A percentile compares a stretch with the other conserved stretches of the same genome.
phyloP scores from a whole-genome alignment of 2,888 invertebrate genomes.

The Amblyteles armatorius region DNA sequence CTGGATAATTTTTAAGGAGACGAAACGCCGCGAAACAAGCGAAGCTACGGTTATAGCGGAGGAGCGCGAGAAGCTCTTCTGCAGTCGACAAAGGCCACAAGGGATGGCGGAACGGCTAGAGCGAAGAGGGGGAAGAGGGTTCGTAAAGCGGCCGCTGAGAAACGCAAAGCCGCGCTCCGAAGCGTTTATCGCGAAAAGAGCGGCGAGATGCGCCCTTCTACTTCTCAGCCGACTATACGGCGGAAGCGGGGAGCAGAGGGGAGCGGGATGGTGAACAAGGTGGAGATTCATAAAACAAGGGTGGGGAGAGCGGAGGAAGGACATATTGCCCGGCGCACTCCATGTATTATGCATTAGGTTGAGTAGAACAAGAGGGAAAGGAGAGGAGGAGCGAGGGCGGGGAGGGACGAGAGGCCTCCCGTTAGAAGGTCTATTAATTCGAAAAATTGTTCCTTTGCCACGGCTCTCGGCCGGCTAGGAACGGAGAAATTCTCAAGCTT shows the following conservation, averaged over 20 bases:
- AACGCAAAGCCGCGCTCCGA: conserved; percentile 31
- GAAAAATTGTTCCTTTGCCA: conserved; percentile 75
- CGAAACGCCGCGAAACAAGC: neutral
- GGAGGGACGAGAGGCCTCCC: conserved; percentile 61
- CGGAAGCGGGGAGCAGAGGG: conserved; percentile 1
- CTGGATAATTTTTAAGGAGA: neutral
- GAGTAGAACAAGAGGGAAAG: conserved; percentile 53
- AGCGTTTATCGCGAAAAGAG: neutral
- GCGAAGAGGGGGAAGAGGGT: conserved; percentile 33
- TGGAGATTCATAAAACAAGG: conserved; percentile 81
- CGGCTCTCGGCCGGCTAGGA: conserved; percentile 3
- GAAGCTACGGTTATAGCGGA: neutral
- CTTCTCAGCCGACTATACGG: neutral
- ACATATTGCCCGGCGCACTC: conserved; percentile 81
- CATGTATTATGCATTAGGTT: conserved; percentile 82
- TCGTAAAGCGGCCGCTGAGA: neutral
- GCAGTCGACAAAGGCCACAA: conserved; percentile 44
- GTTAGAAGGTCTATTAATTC: conserved; percentile 79
- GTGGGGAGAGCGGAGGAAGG: conserved; percentile 71
- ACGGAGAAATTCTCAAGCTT: conserved; percentile 30
- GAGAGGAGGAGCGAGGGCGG: conserved; percentile 59
- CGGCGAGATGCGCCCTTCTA: neutral
- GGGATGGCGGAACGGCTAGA: conserved; percentile 29
- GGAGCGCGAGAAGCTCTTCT: conserved; percentile 36
- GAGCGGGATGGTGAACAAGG: conserved; percentile 60